These are phyloP conservation scores for Neodiprion fabricii DNA, from an alignment of 1,140 invertebrate genomes.

Conservation along the genomic window DNA sequence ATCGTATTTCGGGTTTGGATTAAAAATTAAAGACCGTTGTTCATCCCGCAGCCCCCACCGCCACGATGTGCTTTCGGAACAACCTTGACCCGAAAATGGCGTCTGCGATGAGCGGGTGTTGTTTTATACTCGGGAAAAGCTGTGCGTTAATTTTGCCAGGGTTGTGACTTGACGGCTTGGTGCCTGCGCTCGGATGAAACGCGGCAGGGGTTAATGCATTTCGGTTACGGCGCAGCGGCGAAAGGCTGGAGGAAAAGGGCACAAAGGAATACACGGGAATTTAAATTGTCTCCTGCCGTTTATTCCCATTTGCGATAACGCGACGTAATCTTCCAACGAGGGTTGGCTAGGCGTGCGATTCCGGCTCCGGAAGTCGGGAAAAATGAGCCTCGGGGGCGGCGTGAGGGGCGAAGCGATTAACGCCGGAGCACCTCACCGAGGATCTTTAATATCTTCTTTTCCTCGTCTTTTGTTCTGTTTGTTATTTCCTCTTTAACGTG, in stretches of 20 bases:
- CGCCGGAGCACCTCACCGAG: not conserved
- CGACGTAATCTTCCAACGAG: conserved; percentile 1
- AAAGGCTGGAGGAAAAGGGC: not conserved
- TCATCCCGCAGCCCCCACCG: too few relatives aligned
- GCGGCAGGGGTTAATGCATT: not conserved
- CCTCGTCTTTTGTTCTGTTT: not conserved
- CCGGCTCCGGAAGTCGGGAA: not conserved
- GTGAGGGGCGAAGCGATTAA: not conserved
- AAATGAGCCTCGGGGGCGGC: not conserved
- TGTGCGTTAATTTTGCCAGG: too few relatives aligned
- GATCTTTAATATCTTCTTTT: not conserved
- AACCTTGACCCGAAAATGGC: too few relatives aligned
- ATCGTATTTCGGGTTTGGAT: too few relatives aligned
- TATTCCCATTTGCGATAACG: not conserved
- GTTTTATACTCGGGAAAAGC: too few relatives aligned
- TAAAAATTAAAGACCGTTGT: too few relatives aligned
- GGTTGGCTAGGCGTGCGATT: not conserved
- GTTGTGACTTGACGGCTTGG: too few relatives aligned
- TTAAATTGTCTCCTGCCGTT: conserved; percentile 4
- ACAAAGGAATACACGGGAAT: not conserved
- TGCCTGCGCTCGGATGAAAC: too few relatives aligned
- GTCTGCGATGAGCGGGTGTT: too few relatives aligned
- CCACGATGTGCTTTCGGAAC: too few relatives aligned
- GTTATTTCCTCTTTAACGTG: conserved; percentile 5
- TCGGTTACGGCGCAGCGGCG: not conserved